These are phyloP conservation scores for Spongia lamella DNA, from an alignment of 37 sponge, comb jelly and placozoan genomes.

Conservation along the genomic window DNA sequence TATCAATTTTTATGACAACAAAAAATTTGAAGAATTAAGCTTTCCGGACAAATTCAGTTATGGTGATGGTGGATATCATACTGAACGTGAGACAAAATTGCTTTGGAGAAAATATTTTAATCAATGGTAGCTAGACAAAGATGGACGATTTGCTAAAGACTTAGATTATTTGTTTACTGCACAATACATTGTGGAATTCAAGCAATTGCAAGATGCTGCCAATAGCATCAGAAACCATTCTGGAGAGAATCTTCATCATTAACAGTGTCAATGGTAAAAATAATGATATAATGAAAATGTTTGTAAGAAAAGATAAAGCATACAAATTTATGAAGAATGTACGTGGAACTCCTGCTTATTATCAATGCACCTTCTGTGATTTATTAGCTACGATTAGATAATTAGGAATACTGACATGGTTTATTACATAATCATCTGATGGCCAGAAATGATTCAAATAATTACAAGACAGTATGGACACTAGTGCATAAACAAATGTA, in stretches of 20 bases:
- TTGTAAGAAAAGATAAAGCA: constrained; percentile 21
- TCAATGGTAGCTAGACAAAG: neutral
- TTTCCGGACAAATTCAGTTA: neutral
- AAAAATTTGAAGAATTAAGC: neutral
- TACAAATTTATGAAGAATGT: constrained; percentile 46
- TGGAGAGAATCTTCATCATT: neutral
- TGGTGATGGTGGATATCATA: neutral
- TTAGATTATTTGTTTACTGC: constrained; percentile 4
- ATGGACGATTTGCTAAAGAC: constrained; percentile 6
- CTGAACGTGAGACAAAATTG: too few species aligned
- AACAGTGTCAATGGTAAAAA: too few species aligned
- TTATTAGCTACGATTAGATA: constrained; percentile 35
- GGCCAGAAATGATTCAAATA: constrained; percentile 46
- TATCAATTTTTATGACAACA: neutral
- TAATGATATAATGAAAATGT: neutral
- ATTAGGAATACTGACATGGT: constrained; percentile 45
- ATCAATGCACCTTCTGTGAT: constrained; percentile 33
- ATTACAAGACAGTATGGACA: constrained; percentile 40
- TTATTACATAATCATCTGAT: constrained; percentile 23
- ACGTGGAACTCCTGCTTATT: constrained; percentile 26
- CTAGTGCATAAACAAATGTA: too few species aligned
- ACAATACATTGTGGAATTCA: neutral
- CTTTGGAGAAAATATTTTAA: neutral
- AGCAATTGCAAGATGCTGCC: neutral
- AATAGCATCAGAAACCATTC: neutral